Evolutionary conservation across 2,888 invertebrate genomes (phyloP), one percentile per base, ranked within the genome.

Genomic region (Plagodis dolabraria): DNA sequence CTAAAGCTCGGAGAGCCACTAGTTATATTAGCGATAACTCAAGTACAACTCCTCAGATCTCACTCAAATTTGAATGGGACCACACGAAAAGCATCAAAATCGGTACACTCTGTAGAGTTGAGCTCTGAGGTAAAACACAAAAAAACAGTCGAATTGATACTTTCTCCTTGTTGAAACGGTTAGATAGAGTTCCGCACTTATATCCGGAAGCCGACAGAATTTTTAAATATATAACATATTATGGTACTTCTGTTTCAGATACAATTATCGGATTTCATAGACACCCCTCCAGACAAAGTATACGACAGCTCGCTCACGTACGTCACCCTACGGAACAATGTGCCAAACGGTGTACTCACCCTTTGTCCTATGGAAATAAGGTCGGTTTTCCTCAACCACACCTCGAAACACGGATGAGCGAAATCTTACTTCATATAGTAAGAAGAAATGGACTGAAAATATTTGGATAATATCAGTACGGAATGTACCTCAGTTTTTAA

Each of bases 331-430:
- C 82, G 86, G 46, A 69, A 65, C 7, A 72, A 71, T 0, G 33
- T 89, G 5, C 75, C 82, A 1, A 79, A 74, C 47, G 83, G 79
- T 0, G 63, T 80, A 0, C 57, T 88, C 50, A 82, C 85, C 0
- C 80, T 94, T 2, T 94, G 94, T 72, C 94, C 94, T 33, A 94
- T 94, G 94, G 94, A 94, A 67, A 83, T 94, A 47, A 85, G 93
- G 58, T 93, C 94, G 0, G 93, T 93, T 43, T 90, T 94, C 73
- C 74, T 92, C 51, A 86, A 89, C 63, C 79, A 82, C 10, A 86
- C 87, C 0, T 50, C 79, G 6, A 83, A 76, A 48, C 83, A 80
- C 22, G 74, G 73, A 12, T 79, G 69, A 72, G 34, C 47, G 6
- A 4, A 10, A 51, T 7, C 33, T 5, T 43, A 7, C 51, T 47